phyloP scores from a whole-genome alignment of 2,113 vertebrate genomes.

The Girardinichthys multiradiatus region DNA sequence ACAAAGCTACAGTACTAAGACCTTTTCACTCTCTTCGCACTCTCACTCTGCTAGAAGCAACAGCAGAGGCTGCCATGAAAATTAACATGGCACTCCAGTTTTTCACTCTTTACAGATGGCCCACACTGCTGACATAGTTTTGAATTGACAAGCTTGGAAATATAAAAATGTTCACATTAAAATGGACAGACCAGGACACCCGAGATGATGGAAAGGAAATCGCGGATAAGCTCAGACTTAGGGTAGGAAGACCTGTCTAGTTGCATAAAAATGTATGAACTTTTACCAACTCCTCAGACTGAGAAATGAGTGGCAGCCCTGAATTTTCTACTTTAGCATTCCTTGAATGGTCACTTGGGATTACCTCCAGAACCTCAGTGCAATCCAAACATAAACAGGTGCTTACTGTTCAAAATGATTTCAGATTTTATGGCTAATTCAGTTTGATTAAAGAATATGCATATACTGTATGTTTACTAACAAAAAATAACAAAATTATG shows the following conservation, averaged over 20 bases:
- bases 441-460: no score
- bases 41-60: constrained; percentile 40
- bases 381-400: not conserved
- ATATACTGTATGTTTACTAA: no score
- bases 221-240: not conserved
- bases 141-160: constrained; percentile 42
- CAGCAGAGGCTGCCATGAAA: constrained; percentile 52
- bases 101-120: constrained; percentile 46
- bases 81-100: constrained; percentile 55
- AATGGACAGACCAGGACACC: constrained; percentile 37
- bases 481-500: no score
- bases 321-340: not conserved
- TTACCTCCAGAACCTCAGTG: not conserved
- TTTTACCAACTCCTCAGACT: not conserved
- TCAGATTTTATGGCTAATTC: no score
- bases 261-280: constrained; percentile 17
- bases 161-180: constrained; percentile 49
- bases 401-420: no score
- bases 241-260: constrained; percentile 33
- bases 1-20: constrained; percentile 31
- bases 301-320: not conserved
- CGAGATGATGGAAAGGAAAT: not conserved
- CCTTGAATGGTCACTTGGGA: not conserved
- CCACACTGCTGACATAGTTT: constrained; percentile 15
- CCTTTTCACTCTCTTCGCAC: constrained; percentile 44